phyloP scores from a whole-genome alignment of 2,888 invertebrate genomes.

The Scaptomyza tumidula region DNA sequence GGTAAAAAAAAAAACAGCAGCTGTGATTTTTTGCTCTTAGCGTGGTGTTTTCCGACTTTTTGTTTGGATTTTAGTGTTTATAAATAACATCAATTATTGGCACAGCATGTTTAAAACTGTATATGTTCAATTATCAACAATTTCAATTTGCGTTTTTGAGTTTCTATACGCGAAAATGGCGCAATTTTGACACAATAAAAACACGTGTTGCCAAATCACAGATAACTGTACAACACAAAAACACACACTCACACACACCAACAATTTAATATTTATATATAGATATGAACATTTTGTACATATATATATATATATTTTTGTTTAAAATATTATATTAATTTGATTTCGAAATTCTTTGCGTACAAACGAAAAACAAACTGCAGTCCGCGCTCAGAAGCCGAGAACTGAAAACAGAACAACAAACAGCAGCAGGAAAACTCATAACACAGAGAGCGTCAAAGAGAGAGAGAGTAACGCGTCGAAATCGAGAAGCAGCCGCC shows the following conservation, averaged over 20 bases:
- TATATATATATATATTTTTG: constrained; percentile 1
- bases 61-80: constrained; percentile 36
- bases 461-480: background rate
- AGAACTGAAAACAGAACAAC: constrained; percentile 57
- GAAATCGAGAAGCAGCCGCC: background rate
- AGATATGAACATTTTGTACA: background rate
- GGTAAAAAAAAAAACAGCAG: constrained; percentile 37
- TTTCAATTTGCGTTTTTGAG: constrained; percentile 12
- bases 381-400: constrained; percentile 49
- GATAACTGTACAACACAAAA: constrained; percentile 15
- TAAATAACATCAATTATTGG: constrained; percentile 34
- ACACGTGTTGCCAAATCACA: constrained; percentile 29
- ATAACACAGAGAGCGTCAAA: constrained; percentile 25
- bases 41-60: constrained; percentile 14
- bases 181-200: constrained; percentile 29
- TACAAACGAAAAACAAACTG: constrained; percentile 48
- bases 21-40: constrained; percentile 22
- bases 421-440: constrained; percentile 54
- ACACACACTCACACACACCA: background rate
- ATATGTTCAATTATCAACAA: constrained; percentile 16
- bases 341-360: constrained; percentile 31
- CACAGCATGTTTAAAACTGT: constrained; percentile 14
- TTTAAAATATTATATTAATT: constrained; percentile 24
- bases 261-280: background rate
- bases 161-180: constrained; percentile 12